Conservation (phyloP, 2,797 vertebrate species). For the Epinephelus malabaricus region DNA sequence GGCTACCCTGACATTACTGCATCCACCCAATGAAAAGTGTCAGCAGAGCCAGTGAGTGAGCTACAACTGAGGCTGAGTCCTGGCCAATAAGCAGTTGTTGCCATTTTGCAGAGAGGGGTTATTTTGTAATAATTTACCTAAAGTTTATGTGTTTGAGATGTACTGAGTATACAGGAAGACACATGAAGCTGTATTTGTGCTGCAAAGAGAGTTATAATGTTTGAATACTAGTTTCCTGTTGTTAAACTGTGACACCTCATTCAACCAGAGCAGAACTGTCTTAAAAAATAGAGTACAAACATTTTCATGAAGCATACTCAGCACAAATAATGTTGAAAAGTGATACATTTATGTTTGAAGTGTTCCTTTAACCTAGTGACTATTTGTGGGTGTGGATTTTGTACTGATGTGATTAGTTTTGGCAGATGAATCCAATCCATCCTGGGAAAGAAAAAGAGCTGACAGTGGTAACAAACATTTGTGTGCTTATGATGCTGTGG, state of each 20-base stretch:
- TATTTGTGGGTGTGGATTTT: background rate
- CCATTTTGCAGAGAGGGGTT: conserved; percentile 4
- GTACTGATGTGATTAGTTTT: background rate
- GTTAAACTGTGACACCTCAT: background rate
- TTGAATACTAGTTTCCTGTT: background rate
- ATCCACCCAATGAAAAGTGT: conserved; percentile 32
- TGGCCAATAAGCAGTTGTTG: conserved; percentile 1
- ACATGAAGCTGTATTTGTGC: background rate
- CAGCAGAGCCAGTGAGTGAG: conserved; percentile 18
- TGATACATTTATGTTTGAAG: background rate
- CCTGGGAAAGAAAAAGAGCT: background rate
- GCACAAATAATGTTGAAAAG: background rate
- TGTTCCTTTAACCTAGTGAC: conserved; percentile 3
- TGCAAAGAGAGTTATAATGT: background rate
- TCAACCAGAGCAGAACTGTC: background rate
- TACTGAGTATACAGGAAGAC: background rate
- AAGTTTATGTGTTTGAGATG: background rate
- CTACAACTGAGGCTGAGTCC: conserved; percentile 3
- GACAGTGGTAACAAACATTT: background rate
- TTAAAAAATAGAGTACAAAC: background rate
- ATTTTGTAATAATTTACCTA: conserved; percentile 10
- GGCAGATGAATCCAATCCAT: background rate
- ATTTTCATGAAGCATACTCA: background rate
- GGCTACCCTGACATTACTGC: conserved; percentile 32
- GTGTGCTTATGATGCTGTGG: conserved; percentile 11